A percentile compares a stretch with the other conserved stretches of the same genome.
These are phyloP conservation scores for Phenganax subtilis DNA, from an alignment of 92 coral and sea anemone species.

Conservation along the genomic window DNA sequence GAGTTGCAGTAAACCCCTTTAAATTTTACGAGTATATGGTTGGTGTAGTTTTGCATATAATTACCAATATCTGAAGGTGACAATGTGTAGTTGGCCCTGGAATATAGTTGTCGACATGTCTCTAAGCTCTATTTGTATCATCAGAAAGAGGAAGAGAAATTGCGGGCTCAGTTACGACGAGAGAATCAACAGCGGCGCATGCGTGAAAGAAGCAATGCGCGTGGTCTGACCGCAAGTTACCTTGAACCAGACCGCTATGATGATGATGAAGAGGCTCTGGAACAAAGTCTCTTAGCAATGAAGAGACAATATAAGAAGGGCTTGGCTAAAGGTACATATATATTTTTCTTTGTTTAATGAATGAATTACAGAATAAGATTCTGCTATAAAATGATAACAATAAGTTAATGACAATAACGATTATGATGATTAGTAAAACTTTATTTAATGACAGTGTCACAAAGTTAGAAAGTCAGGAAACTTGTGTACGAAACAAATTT, in stretches of 20 bases:
- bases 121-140: not conserved
- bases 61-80: no score
- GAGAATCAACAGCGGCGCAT: slow-evolving; percentile 92
- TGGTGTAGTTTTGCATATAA: no score
- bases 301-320: slow-evolving; percentile 88
- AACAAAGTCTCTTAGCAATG: slow-evolving; percentile 82
- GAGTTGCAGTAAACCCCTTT: no score
- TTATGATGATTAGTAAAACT: no score
- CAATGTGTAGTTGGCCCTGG: not conserved
- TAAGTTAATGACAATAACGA: no score
- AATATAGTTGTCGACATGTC: not conserved
- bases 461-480: no score
- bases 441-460: no score
- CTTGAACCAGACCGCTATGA: slow-evolving; percentile 86
- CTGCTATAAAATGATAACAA: no score
- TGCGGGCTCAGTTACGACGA: slow-evolving; percentile 86
- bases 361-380: no score
- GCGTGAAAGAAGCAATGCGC: slow-evolving; percentile 82
- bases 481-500: no score
- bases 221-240: slow-evolving; percentile 73
- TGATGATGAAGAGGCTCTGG: slow-evolving; percentile 85
- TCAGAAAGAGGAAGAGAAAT: slow-evolving; percentile 95
- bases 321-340: slow-evolving; percentile 71
- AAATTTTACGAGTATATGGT: no score
- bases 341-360: not conserved